Base-by-base conservation (phyloP, 2,888 invertebrate species). In the Epirrhoe alternata region DNA sequence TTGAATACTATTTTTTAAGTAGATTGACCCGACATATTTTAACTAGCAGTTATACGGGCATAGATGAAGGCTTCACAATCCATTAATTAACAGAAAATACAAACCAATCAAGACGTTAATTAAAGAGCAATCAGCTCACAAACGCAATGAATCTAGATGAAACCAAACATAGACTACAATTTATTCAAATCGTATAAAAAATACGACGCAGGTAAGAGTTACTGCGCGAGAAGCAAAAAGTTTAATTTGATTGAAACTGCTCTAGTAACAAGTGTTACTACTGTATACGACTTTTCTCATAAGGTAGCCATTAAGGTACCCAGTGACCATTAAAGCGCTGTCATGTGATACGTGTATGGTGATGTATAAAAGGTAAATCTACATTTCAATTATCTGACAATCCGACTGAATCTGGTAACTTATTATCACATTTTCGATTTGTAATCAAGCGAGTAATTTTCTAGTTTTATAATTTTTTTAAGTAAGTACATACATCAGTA, bases 361-460 rank as follows among this genome's bases (percentile, higher is more conserved):
- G 17, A 63, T 24, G 38, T 58, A 61, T 49, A 66, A 60, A 71
- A 64, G 64, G 70, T 65, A 10, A 53, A 73, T 69, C 66, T 64
- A 62, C 66, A 62, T 75, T 73, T 72, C 68, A 76, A 78, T 76
- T 71, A 71, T 66, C 65, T 63, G 63, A 14, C 45, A 14, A 16
- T 71, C 31, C 72, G 14, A 53, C 8, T 53, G 14, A 35, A 52
- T 14, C 14, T 31, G 47, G 5, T 14, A 7, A 14, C 16, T 47
- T 16, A 47, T 16, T 47, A 47, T 16, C 47, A 7, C 47, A 47
- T 47, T 47, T 47, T 45, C 8, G 6, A 7, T 47, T 6, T 47
- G 47, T 47, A 16, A 47, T 47, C 6, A 16, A 5, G 16, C 7
- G 16, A 16, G 47, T 16, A 14, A 16, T 47, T 42, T 47, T 47